phyloP scores from a whole-genome alignment of 2,888 invertebrate genomes.

The Lasioglossum leucozonium region DNA sequence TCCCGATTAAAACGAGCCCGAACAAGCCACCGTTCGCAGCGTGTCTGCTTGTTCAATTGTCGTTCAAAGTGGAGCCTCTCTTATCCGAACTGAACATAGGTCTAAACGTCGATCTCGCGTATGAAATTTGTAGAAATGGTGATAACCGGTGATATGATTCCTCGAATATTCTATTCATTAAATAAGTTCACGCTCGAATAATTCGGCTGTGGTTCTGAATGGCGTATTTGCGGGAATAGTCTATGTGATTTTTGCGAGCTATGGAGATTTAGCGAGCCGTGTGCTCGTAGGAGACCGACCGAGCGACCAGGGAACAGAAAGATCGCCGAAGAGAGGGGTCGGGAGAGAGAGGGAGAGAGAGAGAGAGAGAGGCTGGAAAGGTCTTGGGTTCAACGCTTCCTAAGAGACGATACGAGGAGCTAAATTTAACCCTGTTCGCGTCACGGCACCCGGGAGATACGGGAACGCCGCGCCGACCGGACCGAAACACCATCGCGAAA shows the following conservation, averaged over 20 bases:
- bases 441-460: conserved; percentile 54
- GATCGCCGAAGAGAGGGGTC: conserved; percentile 42
- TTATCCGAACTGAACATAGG: no score
- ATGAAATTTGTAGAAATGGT: no score
- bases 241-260: not conserved
- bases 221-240: not conserved
- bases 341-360: conserved; percentile 54
- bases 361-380: conserved; percentile 61
- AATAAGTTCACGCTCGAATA: no score
- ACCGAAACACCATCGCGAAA: conserved; percentile 61
- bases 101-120: no score
- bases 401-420: conserved; percentile 70
- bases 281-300: conserved; percentile 30
- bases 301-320: conserved; percentile 22
- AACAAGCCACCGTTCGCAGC: no score
- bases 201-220: no score
- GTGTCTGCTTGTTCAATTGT: no score
- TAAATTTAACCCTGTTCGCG: conserved; percentile 76
- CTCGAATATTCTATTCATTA: no score
- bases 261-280: conserved; percentile 4
- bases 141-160: no score
- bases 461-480: conserved; percentile 45
- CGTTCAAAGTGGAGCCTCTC: no score
- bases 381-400: conserved; percentile 76
- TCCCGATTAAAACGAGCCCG: no score